These are phyloP conservation scores for Osmoderma eremita DNA, from an alignment of 2,888 invertebrate genomes.

Conservation along the genomic window DNA sequence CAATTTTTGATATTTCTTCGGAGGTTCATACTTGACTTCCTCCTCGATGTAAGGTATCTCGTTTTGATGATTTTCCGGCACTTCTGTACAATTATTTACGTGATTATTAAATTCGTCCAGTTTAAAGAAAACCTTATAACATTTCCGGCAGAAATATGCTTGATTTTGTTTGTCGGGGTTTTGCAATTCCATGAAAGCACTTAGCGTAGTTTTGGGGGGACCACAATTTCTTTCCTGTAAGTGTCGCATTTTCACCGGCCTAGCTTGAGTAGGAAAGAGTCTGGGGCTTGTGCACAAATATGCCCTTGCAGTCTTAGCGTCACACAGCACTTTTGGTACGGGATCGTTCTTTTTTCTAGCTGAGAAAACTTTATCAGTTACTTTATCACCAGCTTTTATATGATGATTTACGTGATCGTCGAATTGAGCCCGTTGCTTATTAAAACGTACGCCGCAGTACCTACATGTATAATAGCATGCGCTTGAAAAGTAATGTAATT, in stretches of 20 bases:
- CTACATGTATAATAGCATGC: conserved; percentile 62
- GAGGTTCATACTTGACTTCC: conserved; percentile 36
- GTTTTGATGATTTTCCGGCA: conserved; percentile 51
- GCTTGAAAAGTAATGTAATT: conserved; percentile 61
- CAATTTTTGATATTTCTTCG: conserved; percentile 32
- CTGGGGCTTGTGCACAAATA: conserved; percentile 9
- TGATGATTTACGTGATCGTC: conserved; percentile 58
- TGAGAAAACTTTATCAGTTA: conserved; percentile 58
- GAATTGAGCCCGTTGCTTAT: conserved; percentile 59
- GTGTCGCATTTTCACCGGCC: conserved; percentile 54
- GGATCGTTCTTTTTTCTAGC: conserved; percentile 48
- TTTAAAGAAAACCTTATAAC: conserved; percentile 62
- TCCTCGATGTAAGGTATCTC: conserved; percentile 8
- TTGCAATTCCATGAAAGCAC: conserved; percentile 36
- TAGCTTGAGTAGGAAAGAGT: conserved; percentile 44
- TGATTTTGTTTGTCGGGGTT: conserved; percentile 56
- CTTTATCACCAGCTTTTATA: conserved; percentile 53
- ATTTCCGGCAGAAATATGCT: conserved; percentile 63
- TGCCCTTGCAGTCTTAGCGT: conserved; percentile 38
- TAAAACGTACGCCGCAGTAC: conserved; percentile 61
- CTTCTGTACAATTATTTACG: conserved; percentile 55
- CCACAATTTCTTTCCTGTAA: conserved; percentile 45
- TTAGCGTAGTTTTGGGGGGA: conserved; percentile 26
- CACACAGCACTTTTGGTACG: conserved; percentile 46
- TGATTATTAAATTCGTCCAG: conserved; percentile 62